A percentile compares a stretch with the other conserved stretches of the same genome.
Conservation (phyloP, 2,888 invertebrate genomes). For the Drosophila rellima region DNA sequence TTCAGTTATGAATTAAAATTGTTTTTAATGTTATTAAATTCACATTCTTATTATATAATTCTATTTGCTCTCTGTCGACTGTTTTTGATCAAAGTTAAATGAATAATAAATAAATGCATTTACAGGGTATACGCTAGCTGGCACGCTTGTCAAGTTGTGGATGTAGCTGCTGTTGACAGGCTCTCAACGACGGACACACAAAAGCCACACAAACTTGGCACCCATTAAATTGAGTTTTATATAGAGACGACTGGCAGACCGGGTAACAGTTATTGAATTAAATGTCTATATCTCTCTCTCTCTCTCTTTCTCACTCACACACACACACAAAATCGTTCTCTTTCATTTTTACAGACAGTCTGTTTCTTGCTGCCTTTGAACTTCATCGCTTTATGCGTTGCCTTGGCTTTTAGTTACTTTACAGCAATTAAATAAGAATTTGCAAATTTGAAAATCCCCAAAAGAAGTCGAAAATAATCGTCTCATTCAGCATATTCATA, state of each 20-base stretch:
- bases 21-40: too few relatives aligned
- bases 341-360: background rate
- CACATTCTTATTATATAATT: background rate
- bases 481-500: constrained; percentile 1
- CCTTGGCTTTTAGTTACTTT: constrained; percentile 22
- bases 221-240: constrained; percentile 77
- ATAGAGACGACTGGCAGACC: constrained; percentile 61
- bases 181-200: constrained; percentile 52
- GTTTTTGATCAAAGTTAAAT: too few relatives aligned
- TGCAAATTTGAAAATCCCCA: constrained; percentile 11
- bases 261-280: constrained; percentile 69
- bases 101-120: background rate
- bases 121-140: constrained; percentile 34
- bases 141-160: background rate
- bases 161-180: constrained; percentile 60
- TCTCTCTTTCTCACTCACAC: too few relatives aligned
- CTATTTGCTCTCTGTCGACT: background rate
- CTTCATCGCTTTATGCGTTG: background rate
- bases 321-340: background rate
- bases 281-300: constrained; percentile 32
- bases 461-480: background rate
- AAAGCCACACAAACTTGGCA: constrained; percentile 63
- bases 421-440: constrained; percentile 47
- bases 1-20: too few relatives aligned
- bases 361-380: background rate